A percentile compares a stretch with the other conserved stretches of the same genome.
Conservation (phyloP, 2,888 invertebrate species). For the Abrostola triplasia region DNA sequence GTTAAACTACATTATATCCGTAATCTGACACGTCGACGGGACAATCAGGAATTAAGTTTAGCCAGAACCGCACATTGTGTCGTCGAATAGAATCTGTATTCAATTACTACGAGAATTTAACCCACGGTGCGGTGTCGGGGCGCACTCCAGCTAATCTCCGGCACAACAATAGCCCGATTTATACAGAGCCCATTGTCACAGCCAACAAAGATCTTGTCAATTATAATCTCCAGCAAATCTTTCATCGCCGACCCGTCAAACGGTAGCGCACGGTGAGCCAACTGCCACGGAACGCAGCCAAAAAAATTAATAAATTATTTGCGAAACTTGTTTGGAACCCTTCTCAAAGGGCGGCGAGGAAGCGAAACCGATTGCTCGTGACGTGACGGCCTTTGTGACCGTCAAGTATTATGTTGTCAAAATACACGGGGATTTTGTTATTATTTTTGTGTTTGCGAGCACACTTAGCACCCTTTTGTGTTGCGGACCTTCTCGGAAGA, state of each 20-base stretch:
- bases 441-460: slow-evolving; percentile 88
- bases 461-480: slow-evolving; percentile 87
- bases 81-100: slow-evolving; percentile 65
- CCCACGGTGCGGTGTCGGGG: slow-evolving; percentile 66
- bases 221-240: slow-evolving; percentile 84
- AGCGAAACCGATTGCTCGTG: slow-evolving; percentile 87
- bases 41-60: slow-evolving; percentile 76
- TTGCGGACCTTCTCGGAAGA: slow-evolving; percentile 78
- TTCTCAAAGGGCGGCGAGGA: slow-evolving; percentile 83
- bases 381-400: slow-evolving; percentile 86
- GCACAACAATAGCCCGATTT: slow-evolving; percentile 80
- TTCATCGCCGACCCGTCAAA: slow-evolving; percentile 80
- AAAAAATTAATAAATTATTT: slow-evolving; percentile 86
- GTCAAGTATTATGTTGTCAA: slow-evolving; percentile 88
- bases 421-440: slow-evolving; percentile 88
- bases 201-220: slow-evolving; percentile 87
- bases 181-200: slow-evolving; percentile 81
- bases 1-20: slow-evolving; percentile 62
- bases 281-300: slow-evolving; percentile 68
- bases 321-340: slow-evolving; percentile 85
- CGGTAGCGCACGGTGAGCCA: slow-evolving; percentile 81
- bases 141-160: slow-evolving; percentile 81
- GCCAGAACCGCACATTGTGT: slow-evolving; percentile 74
- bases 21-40: slow-evolving; percentile 76
- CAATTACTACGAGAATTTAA: slow-evolving; percentile 77